phyloP scores from a whole-genome alignment of 1,140 invertebrate species.

The Sipha flava region DNA sequence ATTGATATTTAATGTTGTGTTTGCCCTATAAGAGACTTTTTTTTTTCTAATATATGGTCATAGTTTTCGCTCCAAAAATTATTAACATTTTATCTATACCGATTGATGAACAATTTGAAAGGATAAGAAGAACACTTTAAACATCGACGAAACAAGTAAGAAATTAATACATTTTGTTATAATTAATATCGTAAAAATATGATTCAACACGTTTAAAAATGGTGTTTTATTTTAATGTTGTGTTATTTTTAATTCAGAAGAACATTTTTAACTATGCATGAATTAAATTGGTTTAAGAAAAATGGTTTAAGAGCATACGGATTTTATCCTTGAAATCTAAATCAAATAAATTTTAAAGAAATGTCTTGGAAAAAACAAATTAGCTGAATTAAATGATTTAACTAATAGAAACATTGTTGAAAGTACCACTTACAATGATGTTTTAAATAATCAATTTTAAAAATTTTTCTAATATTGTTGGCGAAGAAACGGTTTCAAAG shows the following conservation, averaged over 20 bases:
- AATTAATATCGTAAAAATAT: neutral
- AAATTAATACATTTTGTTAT: neutral
- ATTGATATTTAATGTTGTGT: neutral
- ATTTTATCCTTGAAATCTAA: slow-evolving; percentile 18
- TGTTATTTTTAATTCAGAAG: neutral
- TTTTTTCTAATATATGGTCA: neutral
- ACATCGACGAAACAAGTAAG: neutral
- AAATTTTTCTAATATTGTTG: neutral
- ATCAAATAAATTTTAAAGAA: neutral
- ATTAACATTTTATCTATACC: neutral
- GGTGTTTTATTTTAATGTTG: neutral
- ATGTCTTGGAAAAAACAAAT: neutral
- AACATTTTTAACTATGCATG: neutral
- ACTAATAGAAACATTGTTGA: neutral
- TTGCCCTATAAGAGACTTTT: neutral
- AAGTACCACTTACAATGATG: neutral
- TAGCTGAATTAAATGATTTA: neutral
- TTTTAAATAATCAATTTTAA: neutral
- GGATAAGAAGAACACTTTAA: neutral
- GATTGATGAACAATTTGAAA: neutral
- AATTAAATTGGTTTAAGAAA: too few species aligned
- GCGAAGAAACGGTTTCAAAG: neutral
- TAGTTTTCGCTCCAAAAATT: neutral
- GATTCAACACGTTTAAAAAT: neutral
- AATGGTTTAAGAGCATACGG: slow-evolving; percentile 27